These are phyloP conservation scores for Acronicta aceris DNA, from an alignment of 2,888 invertebrate genomes.

Conservation along the genomic window DNA sequence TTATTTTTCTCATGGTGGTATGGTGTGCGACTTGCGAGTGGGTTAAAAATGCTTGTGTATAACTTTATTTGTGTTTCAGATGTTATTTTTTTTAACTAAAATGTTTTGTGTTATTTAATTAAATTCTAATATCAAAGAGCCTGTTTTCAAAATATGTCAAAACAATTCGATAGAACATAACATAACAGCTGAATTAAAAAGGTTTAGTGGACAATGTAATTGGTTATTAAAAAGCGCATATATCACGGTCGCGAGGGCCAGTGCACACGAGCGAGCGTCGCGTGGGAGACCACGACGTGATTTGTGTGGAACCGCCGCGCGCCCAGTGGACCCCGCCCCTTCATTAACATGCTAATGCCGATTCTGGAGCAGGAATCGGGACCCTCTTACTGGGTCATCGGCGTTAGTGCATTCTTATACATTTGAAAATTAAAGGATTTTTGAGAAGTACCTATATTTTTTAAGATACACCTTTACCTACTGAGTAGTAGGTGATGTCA, in stretches of 20 bases:
- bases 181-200: conserved; percentile 38
- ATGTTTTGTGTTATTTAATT: no score
- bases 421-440: background rate
- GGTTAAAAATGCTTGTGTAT: no score
- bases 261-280: conserved; percentile 56
- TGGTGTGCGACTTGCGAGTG: background rate
- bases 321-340: conserved; percentile 73
- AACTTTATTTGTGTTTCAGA: no score
- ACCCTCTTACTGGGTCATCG: conserved; percentile 56
- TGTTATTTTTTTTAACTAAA: no score
- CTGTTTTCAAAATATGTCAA: background rate
- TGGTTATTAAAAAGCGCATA: conserved; percentile 86
- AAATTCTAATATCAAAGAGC: no score
- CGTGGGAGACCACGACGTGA: conserved; percentile 76
- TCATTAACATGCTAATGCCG: conserved; percentile 87
- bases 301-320: conserved; percentile 70
- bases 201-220: conserved; percentile 76
- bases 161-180: conserved; percentile 34
- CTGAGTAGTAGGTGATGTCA: no score
- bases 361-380: conserved; percentile 71
- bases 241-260: conserved; percentile 70
- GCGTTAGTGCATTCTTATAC: conserved; percentile 23
- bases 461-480: no score
- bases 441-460: no score
- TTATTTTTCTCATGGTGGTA: conserved; percentile 18